Percentiles rank a stretch among this genome's conserved stretches.
Evolutionary conservation across 2,113 vertebrate species (phyloP).

Genomic region (Hippopotamus amphibius): DNA sequence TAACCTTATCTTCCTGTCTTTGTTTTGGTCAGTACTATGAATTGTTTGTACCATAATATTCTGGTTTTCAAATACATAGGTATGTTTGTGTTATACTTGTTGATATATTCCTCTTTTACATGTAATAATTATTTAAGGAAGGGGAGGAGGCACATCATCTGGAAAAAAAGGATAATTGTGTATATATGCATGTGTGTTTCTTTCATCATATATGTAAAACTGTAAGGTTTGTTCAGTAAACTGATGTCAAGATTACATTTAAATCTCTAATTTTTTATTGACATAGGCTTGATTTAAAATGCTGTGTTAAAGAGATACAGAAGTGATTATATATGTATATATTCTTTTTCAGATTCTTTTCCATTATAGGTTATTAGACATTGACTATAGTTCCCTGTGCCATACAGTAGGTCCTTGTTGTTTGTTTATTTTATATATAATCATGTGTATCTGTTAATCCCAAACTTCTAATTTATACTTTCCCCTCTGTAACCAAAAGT

Average conservation of each 20-base stretch:
- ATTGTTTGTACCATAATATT: background rate
- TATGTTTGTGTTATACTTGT: background rate
- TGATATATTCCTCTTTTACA: background rate
- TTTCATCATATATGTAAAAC: background rate
- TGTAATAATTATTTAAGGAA: background rate
- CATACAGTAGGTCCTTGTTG: background rate
- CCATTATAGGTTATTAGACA: background rate
- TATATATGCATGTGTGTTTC: background rate
- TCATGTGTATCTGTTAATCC: background rate
- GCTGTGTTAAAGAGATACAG: background rate
- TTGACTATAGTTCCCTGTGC: background rate
- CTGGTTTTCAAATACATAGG: background rate
- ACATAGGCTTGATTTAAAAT: background rate
- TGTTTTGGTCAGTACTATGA: background rate
- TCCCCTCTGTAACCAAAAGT: background rate
- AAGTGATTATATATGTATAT: too few species aligned
- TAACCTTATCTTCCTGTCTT: constrained; percentile 8
- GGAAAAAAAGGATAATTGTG: background rate
- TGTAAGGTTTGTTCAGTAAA: background rate
- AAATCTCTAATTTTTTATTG: background rate
- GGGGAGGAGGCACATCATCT: background rate
- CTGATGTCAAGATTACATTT: background rate
- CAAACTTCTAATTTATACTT: background rate
- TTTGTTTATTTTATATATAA: background rate
- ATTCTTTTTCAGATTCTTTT: background rate